phyloP scores from a whole-genome alignment of 2,797 vertebrate genomes.

The Typhlichthys eigenmanni region DNA sequence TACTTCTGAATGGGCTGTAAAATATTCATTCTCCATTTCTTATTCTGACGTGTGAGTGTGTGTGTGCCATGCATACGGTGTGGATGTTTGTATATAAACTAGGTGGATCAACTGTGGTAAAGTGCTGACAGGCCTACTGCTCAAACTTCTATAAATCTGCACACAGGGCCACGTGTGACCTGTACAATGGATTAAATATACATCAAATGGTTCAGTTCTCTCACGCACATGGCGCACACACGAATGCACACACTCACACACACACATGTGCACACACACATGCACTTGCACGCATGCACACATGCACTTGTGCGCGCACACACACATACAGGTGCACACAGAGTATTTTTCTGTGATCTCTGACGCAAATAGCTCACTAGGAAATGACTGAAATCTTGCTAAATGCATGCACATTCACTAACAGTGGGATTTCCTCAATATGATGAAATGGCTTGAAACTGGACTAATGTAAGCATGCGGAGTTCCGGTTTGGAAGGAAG shows the following conservation, averaged over 20 bases:
- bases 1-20: conserved; percentile 45
- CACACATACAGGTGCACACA: too few species aligned
- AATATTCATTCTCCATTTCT: conserved; percentile 2
- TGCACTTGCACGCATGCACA: too few species aligned
- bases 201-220: conserved; percentile 20
- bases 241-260: conserved; percentile 9
- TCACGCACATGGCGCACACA: not conserved
- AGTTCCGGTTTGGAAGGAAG: conserved; percentile 40
- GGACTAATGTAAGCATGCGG: conserved; percentile 50
- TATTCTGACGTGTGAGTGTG: not conserved
- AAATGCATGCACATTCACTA: conserved; percentile 12
- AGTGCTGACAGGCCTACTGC: conserved; percentile 27
- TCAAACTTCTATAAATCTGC: conserved; percentile 45
- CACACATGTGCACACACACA: not conserved
- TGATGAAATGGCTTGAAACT: conserved; percentile 71
- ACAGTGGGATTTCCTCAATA: conserved; percentile 39
- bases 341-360: too few species aligned
- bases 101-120: conserved; percentile 12
- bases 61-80: not conserved
- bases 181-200: conserved; percentile 8
- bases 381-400: too few species aligned
- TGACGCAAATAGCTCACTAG: not conserved
- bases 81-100: not conserved
- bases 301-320: too few species aligned
- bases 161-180: conserved; percentile 19